These are phyloP conservation scores for Corydoras maculifer DNA, from an alignment of 2,113 vertebrate genomes.

Conservation along the genomic window DNA sequence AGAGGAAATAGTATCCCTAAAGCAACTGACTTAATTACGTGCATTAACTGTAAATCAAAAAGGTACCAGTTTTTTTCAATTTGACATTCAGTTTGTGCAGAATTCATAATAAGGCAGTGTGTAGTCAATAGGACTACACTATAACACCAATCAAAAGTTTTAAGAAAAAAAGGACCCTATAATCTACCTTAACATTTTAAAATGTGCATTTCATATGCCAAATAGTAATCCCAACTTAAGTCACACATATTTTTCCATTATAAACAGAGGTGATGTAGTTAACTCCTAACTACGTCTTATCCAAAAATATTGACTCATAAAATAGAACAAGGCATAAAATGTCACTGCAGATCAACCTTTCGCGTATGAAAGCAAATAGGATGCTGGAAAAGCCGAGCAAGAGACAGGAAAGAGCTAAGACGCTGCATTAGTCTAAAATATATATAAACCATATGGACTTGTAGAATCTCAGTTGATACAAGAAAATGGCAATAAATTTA, in stretches of 20 bases:
- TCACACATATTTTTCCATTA: conserved; percentile 2
- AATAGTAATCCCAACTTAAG: conserved; percentile 8
- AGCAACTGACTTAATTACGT: background rate
- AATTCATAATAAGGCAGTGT: too few species aligned
- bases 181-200: background rate
- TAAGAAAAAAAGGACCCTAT: too few species aligned
- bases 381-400: background rate
- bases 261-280: conserved; percentile 42
- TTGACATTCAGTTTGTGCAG: too few species aligned
- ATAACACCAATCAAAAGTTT: too few species aligned
- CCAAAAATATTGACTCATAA: conserved; percentile 56
- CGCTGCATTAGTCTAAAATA: background rate
- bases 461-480: background rate
- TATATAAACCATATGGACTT: background rate
- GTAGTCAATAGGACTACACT: too few species aligned
- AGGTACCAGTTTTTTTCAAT: too few species aligned
- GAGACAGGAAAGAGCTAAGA: background rate
- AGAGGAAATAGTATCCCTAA: background rate
- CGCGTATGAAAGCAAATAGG: conserved; percentile 48
- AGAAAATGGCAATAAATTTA: conserved; percentile 3
- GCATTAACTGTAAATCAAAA: too few species aligned
- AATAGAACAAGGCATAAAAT: conserved; percentile 64
- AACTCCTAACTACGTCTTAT: conserved; percentile 53
- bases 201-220: background rate
- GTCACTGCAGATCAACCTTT: conserved; percentile 65